Conservation (phyloP, 2,797 vertebrate genomes). For the Florisuga fusca region DNA sequence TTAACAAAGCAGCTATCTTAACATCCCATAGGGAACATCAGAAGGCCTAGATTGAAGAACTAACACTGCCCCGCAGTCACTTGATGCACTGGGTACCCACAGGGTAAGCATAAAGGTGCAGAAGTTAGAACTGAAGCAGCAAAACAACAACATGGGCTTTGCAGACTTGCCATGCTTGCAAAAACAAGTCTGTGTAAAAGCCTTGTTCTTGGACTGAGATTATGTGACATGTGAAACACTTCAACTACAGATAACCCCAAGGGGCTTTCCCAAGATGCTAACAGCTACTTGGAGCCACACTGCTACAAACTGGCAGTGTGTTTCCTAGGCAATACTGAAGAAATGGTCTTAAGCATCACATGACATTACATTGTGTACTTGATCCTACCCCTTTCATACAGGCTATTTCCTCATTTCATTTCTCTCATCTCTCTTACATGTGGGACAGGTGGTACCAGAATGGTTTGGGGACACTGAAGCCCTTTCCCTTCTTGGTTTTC, state of each 20-base stretch:
- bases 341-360: neutral
- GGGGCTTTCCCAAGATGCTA: constrained; percentile 5
- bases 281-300: neutral
- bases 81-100: neutral
- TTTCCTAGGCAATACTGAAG: constrained; percentile 34
- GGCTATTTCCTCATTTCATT: neutral
- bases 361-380: neutral
- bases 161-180: neutral
- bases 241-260: constrained; percentile 3
- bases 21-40: neutral
- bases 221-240: neutral
- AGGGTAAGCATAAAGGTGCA: neutral
- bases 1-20: neutral
- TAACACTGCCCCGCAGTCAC: neutral
- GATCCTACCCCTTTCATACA: neutral
- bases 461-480: neutral
- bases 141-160: neutral
- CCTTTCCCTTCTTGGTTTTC: neutral
- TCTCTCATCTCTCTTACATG: neutral
- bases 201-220: neutral
- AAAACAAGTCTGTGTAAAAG: neutral
- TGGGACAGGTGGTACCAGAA: neutral
- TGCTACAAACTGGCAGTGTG: constrained; percentile 8
- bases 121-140: neutral
- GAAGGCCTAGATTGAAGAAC: neutral